These are phyloP conservation scores for Chymomyza amoena DNA, from an alignment of 2,888 invertebrate species.

Conservation along the genomic window DNA sequence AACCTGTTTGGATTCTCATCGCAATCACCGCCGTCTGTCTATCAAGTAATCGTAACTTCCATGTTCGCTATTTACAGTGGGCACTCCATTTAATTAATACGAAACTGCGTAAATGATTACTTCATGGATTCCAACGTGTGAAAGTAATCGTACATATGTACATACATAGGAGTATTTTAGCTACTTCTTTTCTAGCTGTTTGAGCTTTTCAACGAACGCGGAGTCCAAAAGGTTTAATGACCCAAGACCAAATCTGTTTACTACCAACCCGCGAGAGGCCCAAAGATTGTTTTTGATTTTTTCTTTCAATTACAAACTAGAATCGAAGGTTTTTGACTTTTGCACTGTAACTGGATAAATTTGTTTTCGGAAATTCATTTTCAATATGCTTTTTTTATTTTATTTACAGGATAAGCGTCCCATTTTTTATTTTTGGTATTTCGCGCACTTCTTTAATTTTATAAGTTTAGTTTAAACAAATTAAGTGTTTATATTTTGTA, in stretches of 20 bases:
- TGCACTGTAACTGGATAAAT: neutral
- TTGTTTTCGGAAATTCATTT: neutral
- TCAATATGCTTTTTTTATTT: neutral
- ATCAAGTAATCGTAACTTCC: too few relatives aligned
- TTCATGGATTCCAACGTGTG: neutral
- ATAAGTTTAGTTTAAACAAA: neutral
- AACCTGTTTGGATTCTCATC: neutral
- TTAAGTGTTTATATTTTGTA: neutral
- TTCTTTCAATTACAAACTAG: neutral
- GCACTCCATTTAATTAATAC: too few relatives aligned
- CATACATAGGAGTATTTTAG: neutral
- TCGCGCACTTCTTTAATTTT: neutral
- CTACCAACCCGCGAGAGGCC: neutral
- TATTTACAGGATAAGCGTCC: constrained; percentile 13
- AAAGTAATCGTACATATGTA: neutral
- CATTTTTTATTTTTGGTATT: neutral
- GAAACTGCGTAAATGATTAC: neutral
- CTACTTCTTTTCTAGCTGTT: neutral
- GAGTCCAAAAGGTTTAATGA: neutral
- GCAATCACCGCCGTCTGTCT: neutral
- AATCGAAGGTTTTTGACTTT: neutral
- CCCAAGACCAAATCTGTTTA: neutral
- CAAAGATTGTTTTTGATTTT: neutral
- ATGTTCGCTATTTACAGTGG: neutral
- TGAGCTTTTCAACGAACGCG: neutral